Base-by-base conservation (phyloP, 1,140 invertebrate genomes). In the Trissolcus basalis region DNA sequence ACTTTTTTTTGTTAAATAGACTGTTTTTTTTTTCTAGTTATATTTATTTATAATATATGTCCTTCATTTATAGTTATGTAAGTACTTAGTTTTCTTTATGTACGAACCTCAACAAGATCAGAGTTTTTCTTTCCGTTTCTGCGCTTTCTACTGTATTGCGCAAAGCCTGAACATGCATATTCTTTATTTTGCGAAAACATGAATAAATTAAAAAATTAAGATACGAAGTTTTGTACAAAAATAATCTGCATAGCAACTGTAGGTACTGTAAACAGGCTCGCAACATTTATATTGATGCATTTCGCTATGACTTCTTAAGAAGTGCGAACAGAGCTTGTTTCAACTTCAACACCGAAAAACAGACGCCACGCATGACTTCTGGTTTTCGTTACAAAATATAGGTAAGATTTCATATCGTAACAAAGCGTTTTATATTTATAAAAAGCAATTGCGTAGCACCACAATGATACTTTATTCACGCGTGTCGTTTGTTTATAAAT, bases 51-150 rank as follows among this genome's bases (percentile, higher is more conserved):
- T 80, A 73, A 65, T 67, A 61, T 70, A 77, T 77, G 54, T 81
- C 78, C 79, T 69, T 81, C 73, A 63, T 53, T 77, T 80, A 78
- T 82, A 77, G 68, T 80, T 75, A 78, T 77, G 44, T 74, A 70
- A 83, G 64, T 83, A 84, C 70, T 82, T 81, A 83, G 85, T 85
- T 86, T 83, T n/a, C n/a, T 79, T 84, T 79, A 53, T 80, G 83
- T 77, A 27, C 19, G 83, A 86, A 85, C 83, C 61, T 81, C 55
- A 67, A 70, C 77, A 79, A 82, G 83, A 82, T 83, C 79, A 81
- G 79, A 77, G 72, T 81, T 83, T 77, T 83, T 77, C 74, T 83
- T 82, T 80, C 79, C 81, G 80, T 81, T 80, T 74, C 77, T 80
- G 77, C 80, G 78, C 80, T 74, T 73, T 65, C 75, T 81, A 80